Evolutionary conservation across 2,113 vertebrate genomes (phyloP), one percentile per base, ranked within the genome.

Genomic region (Mungos mungo): DNA sequence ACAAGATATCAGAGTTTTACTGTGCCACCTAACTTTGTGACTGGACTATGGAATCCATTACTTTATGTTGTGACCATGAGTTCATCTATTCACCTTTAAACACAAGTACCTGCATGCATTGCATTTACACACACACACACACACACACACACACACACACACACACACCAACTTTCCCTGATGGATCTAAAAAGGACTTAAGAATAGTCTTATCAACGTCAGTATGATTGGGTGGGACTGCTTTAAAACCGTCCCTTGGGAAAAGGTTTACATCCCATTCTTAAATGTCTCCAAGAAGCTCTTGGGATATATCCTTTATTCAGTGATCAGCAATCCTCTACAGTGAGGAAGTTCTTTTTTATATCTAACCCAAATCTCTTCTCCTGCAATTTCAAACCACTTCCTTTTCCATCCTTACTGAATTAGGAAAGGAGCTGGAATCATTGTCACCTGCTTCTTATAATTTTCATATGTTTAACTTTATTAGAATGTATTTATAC

Each of bases 301-400:
- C 86, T 90, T 71, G 35, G 54, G 63, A 83, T 63, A 69, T 33
- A 50, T 63, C 83, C 31, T 96, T 91, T 63, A 71, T 88, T 92
- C 52, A 95, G 47, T 33, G 14, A 90, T 89, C 87, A 80, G 47
- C 35, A 90, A 50, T 33, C 7, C 16, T 80, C 54, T 50, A 86
- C 45, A 93, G 63, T 52, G 88, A 93, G 87, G 81, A 96, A 96
- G 80, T 95, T 93, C 88, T 95, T 91, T 81, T 84, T 89, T 15
- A 74, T 95, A 93, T 96, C 82, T 98, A 97, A 97, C 95, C 94
- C 96, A 96, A 96, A 97, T 97, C 97, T 97, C 96, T 88, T 74
- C 79, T 90, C 76, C 87, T 96, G 77, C 79, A 96, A 92, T 96
- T 97, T 96, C 95, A 96, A 96, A 88, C 65, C 90, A 95, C 45